Evolutionary conservation across 2,888 invertebrate species (phyloP).

Genomic region (Eustalomyia histrio): DNA sequence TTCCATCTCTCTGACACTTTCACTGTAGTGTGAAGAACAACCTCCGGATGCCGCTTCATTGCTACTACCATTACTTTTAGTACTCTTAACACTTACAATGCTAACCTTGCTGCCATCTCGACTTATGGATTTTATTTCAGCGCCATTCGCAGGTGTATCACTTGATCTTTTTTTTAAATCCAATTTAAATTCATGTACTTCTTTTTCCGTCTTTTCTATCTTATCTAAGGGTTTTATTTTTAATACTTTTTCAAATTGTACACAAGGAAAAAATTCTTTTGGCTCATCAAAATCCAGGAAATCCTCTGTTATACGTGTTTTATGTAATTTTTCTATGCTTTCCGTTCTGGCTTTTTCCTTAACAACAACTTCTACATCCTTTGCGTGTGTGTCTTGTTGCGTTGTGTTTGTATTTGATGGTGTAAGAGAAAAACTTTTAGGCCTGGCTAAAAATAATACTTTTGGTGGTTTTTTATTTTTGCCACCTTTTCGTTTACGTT

Average conservation of each 20-base stretch:
- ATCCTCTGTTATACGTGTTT: conserved; percentile 70
- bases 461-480: conserved; percentile 45
- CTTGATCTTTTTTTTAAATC: conserved; percentile 14
- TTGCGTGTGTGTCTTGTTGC: neutral
- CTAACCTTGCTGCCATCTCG: conserved; percentile 35
- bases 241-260: conserved; percentile 74
- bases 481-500: conserved; percentile 17
- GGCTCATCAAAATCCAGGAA: conserved; percentile 75
- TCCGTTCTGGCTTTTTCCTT: conserved; percentile 21
- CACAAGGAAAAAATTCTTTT: conserved; percentile 73
- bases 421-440: conserved; percentile 25
- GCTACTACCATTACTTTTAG: conserved; percentile 18
- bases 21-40: conserved; percentile 17
- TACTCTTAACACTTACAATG: conserved; percentile 10
- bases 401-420: neutral
- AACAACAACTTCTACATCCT: conserved; percentile 16
- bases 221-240: conserved; percentile 69
- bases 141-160: conserved; percentile 17
- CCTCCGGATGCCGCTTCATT: neutral
- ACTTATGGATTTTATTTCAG: conserved; percentile 32
- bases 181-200: neutral
- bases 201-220: neutral
- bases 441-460: conserved; percentile 56
- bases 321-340: conserved; percentile 32
- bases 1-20: neutral